Evolutionary conservation across 2,113 vertebrate genomes (phyloP).

Genomic region (Lamprologus sp.): DNA sequence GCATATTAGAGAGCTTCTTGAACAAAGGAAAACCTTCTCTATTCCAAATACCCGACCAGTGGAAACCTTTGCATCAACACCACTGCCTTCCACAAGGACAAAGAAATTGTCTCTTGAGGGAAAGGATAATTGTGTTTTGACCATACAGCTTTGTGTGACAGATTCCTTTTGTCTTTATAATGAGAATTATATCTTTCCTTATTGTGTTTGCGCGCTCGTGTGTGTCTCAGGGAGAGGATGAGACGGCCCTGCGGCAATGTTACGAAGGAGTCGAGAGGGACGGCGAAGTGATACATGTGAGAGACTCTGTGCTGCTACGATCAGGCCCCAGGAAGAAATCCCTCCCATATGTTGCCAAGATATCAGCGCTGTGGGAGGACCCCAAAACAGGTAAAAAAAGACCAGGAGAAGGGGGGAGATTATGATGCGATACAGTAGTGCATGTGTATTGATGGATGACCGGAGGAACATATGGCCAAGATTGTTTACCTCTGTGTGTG

Average conservation of each 20-base stretch:
- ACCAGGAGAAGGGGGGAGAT: neutral
- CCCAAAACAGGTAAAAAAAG: constrained; percentile 85
- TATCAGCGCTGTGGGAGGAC: constrained; percentile 96
- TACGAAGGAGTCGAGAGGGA: constrained; percentile 93
- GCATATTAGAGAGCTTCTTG: neutral
- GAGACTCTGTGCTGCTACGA: constrained; percentile 92
- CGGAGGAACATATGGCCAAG: neutral
- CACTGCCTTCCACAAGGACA: neutral
- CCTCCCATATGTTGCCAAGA: constrained; percentile 96
- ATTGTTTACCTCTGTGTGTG: neutral
- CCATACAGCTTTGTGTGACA: constrained; percentile 3
- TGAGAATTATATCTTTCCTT: constrained; percentile 17
- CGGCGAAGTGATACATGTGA: constrained; percentile 89
- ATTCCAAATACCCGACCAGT: neutral
- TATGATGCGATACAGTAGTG: neutral
- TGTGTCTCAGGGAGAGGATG: constrained; percentile 82
- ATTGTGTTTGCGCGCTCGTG: neutral
- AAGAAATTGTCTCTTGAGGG: neutral
- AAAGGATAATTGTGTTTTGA: constrained; percentile 31
- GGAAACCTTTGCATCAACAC: neutral
- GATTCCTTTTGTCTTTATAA: constrained; percentile 20
- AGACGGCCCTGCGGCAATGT: constrained; percentile 87
- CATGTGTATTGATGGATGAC: neutral
- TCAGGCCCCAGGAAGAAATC: constrained; percentile 95
- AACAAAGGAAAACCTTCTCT: neutral